These are phyloP conservation scores for Polypedilum pembai DNA, from an alignment of 1,140 invertebrate genomes.

Conservation along the genomic window DNA sequence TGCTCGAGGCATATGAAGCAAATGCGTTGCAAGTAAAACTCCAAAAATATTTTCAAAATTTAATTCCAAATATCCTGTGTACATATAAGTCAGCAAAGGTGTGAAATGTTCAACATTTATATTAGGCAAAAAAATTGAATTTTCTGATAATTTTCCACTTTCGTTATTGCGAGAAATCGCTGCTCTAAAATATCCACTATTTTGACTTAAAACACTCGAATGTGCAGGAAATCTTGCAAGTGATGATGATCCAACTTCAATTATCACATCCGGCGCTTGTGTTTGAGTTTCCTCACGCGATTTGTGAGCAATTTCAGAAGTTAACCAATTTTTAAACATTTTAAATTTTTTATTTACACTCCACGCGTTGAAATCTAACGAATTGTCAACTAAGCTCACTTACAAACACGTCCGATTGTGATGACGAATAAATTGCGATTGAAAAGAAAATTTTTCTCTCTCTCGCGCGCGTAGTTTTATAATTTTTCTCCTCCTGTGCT, in stretches of 20 bases:
- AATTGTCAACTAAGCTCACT: background rate
- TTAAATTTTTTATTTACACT: background rate
- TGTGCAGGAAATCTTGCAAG: constrained; percentile 62
- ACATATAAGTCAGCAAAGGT: constrained; percentile 66
- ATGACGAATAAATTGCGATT: constrained; percentile 15
- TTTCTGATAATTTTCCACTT: constrained; percentile 34
- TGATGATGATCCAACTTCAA: constrained; percentile 52
- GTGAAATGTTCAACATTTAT: constrained; percentile 61
- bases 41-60: constrained; percentile 64
- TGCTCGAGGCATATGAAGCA: constrained; percentile 66
- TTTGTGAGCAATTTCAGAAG: constrained; percentile 35
- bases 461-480: no score
- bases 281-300: constrained; percentile 36
- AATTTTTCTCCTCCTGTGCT: background rate
- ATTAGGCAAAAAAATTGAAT: constrained; percentile 48
- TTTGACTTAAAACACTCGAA: constrained; percentile 54
- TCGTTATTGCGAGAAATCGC: constrained; percentile 43
- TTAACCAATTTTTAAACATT: constrained; percentile 45
- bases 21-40: constrained; percentile 62
- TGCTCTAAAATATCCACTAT: constrained; percentile 62
- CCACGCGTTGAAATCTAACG: background rate
- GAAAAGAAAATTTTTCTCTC: background rate
- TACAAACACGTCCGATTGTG: background rate
- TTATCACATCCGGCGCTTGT: constrained; percentile 53
- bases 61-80: constrained; percentile 63